Conservation (phyloP, 2,113 vertebrate genomes). For the Calidris pygmaea region DNA sequence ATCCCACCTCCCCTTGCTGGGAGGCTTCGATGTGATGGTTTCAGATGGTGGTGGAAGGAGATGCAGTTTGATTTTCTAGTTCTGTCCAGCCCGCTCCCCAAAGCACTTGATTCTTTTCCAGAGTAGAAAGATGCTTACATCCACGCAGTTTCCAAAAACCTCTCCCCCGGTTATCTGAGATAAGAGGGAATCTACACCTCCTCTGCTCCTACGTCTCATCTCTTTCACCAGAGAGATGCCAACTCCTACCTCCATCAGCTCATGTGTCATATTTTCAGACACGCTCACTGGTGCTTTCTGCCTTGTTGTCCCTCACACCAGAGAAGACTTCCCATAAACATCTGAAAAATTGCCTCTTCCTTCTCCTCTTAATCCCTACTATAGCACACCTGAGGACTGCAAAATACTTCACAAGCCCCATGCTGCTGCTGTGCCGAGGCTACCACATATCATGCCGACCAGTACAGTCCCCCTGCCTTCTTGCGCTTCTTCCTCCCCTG, state of each 20-base stretch:
- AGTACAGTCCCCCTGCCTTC: background rate
- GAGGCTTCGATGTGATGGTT: accelerated
- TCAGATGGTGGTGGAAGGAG: background rate
- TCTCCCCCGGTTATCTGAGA: background rate
- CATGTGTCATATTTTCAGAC: background rate
- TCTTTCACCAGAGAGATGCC: background rate
- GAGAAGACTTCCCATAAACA: background rate
- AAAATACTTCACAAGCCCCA: background rate
- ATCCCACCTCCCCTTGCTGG: background rate
- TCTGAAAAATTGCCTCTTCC: background rate
- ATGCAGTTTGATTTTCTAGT: background rate
- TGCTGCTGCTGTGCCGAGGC: background rate
- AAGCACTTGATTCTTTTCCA: background rate
- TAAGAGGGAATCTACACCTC: background rate
- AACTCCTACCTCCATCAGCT: background rate
- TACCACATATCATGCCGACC: background rate
- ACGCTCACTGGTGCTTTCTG: background rate
- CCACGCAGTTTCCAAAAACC: background rate
- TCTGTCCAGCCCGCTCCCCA: background rate
- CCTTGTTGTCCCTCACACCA: background rate
- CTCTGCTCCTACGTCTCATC: background rate
- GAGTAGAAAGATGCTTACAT: background rate
- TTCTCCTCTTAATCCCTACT: background rate
- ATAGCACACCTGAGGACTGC: background rate
- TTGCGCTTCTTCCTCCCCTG: background rate